Percentiles rank a stretch among this genome's conserved stretches.
These are phyloP conservation scores for Latrodectus geometricus DNA, from an alignment of 1,140 invertebrate genomes.

Conservation along the genomic window DNA sequence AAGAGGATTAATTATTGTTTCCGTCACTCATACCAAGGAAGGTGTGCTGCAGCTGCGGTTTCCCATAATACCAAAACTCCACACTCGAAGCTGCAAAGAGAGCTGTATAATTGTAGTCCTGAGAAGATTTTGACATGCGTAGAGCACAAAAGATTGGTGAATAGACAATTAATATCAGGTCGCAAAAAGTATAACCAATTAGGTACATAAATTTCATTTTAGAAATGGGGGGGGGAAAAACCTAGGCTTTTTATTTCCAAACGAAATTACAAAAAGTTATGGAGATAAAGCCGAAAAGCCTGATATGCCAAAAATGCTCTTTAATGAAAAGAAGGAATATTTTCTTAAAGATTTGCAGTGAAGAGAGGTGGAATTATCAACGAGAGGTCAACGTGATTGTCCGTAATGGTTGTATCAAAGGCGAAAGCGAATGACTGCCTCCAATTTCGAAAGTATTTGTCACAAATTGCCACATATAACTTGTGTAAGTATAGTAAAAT, in stretches of 20 bases:
- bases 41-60: constrained; percentile 6
- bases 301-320: not conserved
- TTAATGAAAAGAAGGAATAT: not conserved
- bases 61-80: not conserved
- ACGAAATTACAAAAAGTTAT: not conserved
- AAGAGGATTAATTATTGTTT: constrained; percentile 67
- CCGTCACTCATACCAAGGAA: constrained; percentile 63
- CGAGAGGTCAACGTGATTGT: not conserved
- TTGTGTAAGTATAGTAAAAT: constrained; percentile 2
- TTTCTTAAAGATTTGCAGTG: not conserved
- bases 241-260: not conserved
- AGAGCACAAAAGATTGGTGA: not conserved
- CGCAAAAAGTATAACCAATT: not conserved
- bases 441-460: constrained; percentile 12
- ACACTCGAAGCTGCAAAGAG: not conserved
- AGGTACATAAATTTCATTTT: too few species aligned
- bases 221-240: too few species aligned
- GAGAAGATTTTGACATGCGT: not conserved
- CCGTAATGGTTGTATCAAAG: not conserved
- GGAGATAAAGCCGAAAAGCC: not conserved
- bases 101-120: not conserved
- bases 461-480: not conserved
- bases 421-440: constrained; percentile 10
- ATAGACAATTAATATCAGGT: not conserved
- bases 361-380: too few species aligned